A percentile compares a stretch with the other conserved stretches of the same genome.
Evolutionary conservation across 2,888 invertebrate genomes (phyloP).

Genomic region (Agrotis ipsilon): DNA sequence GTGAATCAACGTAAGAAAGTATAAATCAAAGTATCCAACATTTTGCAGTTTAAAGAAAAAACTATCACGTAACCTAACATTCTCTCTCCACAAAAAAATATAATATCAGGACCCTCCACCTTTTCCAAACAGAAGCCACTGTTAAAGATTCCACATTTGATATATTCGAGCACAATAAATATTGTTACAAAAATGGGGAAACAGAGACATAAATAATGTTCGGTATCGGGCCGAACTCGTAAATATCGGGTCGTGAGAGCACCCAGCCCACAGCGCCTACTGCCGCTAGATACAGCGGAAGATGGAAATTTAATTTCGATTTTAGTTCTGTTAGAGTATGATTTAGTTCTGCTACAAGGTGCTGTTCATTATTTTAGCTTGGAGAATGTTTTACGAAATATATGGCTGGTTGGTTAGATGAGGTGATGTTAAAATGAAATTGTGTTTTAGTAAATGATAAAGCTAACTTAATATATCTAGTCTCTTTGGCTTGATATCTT

Average conservation of each 20-base stretch:
- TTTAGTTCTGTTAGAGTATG: constrained; percentile 54
- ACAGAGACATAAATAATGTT: constrained; percentile 87
- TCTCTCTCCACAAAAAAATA: constrained; percentile 12
- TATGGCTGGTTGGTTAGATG: not conserved
- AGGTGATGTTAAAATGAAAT: not conserved
- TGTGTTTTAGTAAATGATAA: not conserved
- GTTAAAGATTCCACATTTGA: constrained; percentile 62
- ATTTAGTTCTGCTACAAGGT: constrained; percentile 31
- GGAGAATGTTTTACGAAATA: constrained; percentile 22
- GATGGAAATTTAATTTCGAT: constrained; percentile 61
- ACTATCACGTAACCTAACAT: constrained; percentile 2
- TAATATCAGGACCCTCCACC: constrained; percentile 33
- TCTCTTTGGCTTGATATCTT: not conserved
- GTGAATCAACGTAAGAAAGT: not conserved
- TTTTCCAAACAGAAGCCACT: constrained; percentile 62
- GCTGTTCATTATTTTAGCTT: constrained; percentile 34
- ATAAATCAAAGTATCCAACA: no score
- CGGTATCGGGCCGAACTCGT: constrained; percentile 79
- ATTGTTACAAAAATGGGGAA: constrained; percentile 77
- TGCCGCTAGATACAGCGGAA: constrained; percentile 57
- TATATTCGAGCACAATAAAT: constrained; percentile 69
- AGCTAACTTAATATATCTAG: not conserved
- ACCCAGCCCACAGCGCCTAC: constrained; percentile 72
- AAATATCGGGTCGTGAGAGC: constrained; percentile 84
- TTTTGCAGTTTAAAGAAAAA: not conserved